Conservation (phyloP, 1,140 invertebrate species). For the Apolygus lucorum region DNA sequence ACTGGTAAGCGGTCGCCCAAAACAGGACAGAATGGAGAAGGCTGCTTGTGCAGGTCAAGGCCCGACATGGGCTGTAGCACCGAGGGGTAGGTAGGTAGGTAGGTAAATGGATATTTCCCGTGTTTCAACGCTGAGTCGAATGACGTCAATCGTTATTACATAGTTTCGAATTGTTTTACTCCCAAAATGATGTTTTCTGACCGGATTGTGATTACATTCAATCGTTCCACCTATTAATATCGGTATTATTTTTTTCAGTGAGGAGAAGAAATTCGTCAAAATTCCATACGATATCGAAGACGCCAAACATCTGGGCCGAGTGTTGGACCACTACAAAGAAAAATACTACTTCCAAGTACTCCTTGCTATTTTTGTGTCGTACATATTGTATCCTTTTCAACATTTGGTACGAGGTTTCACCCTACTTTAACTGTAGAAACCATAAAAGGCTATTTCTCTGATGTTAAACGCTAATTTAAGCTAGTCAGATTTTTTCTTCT, state of each 20-base stretch:
- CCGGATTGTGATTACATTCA: not conserved
- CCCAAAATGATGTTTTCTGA: not conserved
- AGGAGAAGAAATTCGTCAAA: conserved; percentile 82
- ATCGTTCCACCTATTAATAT: conserved; percentile 25
- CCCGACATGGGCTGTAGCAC: no score
- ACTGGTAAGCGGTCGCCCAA: no score
- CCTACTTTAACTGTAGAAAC: no score
- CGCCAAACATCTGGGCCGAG: conserved; percentile 85
- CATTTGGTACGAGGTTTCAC: no score
- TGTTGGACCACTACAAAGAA: conserved; percentile 89
- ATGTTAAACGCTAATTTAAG: no score
- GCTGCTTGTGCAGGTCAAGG: no score
- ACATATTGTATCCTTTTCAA: conserved; percentile 95
- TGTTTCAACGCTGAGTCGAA: not conserved
- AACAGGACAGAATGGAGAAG: no score
- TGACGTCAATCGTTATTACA: not conserved
- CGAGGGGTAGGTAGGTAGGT: no score
- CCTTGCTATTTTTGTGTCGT: conserved; percentile 78
- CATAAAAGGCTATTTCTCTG: no score
- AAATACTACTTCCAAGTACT: conserved; percentile 90
- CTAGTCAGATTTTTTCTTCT: no score
- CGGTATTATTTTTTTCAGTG: conserved; percentile 52
- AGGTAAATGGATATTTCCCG: no score
- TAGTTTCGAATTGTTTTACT: not conserved
- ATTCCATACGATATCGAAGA: conserved; percentile 91